Percentiles rank a stretch among this genome's conserved stretches.
These are phyloP conservation scores for Chromis chromis DNA, from an alignment of 2,797 vertebrate genomes.

Conservation along the genomic window DNA sequence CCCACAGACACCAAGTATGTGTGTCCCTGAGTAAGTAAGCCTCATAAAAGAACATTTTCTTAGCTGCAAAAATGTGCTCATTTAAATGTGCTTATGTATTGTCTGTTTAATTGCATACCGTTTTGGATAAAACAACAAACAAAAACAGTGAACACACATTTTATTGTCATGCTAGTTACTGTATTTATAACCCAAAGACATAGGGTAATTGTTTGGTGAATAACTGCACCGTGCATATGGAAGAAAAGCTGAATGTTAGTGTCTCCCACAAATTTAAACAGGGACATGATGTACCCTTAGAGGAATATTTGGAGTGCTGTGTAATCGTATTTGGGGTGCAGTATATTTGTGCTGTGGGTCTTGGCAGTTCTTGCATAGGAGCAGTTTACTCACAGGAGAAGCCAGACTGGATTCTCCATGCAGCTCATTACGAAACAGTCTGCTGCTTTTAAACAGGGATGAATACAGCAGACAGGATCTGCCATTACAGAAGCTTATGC, in stretches of 20 bases:
- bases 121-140: slow-evolving; percentile 8
- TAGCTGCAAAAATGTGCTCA: not conserved
- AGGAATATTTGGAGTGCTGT: slow-evolving; percentile 44
- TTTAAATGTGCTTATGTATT: not conserved
- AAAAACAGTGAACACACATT: not conserved
- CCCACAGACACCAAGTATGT: too few relatives aligned
- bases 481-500: slow-evolving; percentile 31
- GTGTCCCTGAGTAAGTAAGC: not conserved
- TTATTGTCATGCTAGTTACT: not conserved
- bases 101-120: not conserved
- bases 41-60: not conserved
- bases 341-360: slow-evolving; percentile 54
- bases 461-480: slow-evolving; percentile 50
- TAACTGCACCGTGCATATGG: not conserved
- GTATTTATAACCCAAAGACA: not conserved
- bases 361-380: slow-evolving; percentile 51
- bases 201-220: slow-evolving; percentile 7
- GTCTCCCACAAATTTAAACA: slow-evolving; percentile 44
- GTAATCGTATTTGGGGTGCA: slow-evolving; percentile 51
- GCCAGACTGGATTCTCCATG: slow-evolving; percentile 57
- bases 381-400: slow-evolving; percentile 50
- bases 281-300: slow-evolving; percentile 35
- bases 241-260: slow-evolving; percentile 24
- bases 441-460: slow-evolving; percentile 48
- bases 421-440: slow-evolving; percentile 51